Evolutionary conservation across 2,888 invertebrate species (phyloP), one percentile per base, ranked within the genome.

Genomic region (Siphonodentalium dalli): DNA sequence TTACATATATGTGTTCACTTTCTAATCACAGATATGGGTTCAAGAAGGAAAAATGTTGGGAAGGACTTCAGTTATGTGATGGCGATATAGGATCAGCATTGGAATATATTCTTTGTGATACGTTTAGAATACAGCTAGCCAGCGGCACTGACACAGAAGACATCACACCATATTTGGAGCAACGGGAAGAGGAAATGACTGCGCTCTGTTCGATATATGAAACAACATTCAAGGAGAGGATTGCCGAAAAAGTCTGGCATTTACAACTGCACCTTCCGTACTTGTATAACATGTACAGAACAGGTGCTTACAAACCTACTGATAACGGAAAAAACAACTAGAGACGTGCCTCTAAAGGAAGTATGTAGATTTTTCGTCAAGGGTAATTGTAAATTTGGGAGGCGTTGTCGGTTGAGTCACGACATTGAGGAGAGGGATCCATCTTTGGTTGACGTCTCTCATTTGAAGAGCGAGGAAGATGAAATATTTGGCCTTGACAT

Each of bases 191-290:
- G 38, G 78, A 78, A 64, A 76, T 71, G 58, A 47, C 68, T 40
- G 78, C 74, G 13, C 49, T 78, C 15, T 47, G 69, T 43, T 66
- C 77, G 7, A 78, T 78, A 5, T 78, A 72, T 57, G 75, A 71
- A 40, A 66, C 66, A 6, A 59, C 49, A 7, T 75, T 77, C 55
- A 53, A 52, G 26, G 75, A 76, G 53, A 65, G 67, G 40, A 66
- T 77, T 23, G 55, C 68, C 13, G 71, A 70, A 37, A 65, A 57
- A 46, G 67, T 73, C 1, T 78, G 78, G 78, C 43, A 65, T 23
- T 28, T 78, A 6, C 59, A 61, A 33, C 46, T 76, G 15, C 59
- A 71, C 27, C 38, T 77, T 6, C 64, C 68, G 31, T 51, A 58
- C 15, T 49, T 75, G 40, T 46, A 48, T 23, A 61, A 71, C 38